A percentile compares a stretch with the other conserved stretches of the same genome.
These are phyloP conservation scores for Eucidaris tribuloides DNA, from an alignment of 35 echinoderm and acorn worm species.

Conservation along the genomic window DNA sequence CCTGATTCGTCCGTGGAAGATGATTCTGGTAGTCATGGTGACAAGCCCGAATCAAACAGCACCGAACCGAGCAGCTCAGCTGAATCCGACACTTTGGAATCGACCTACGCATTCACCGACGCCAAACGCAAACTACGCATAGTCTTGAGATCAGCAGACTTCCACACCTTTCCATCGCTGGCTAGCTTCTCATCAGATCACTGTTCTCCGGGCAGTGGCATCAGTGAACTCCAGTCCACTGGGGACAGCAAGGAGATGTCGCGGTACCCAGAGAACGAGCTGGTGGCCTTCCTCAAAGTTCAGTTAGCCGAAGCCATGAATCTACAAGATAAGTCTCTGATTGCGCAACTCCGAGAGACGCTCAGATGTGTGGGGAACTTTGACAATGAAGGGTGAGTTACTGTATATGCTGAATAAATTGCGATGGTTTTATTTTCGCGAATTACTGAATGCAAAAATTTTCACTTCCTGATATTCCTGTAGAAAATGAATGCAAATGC, in stretches of 20 bases:
- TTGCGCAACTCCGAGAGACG: conserved; percentile 81
- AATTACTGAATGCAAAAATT: too few relatives aligned
- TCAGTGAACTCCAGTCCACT: background rate
- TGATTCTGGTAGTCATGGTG: conserved; percentile 71
- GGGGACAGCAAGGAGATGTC: background rate
- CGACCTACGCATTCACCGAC: conserved; percentile 75
- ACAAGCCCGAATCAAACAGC: conserved; percentile 72
- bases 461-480: background rate
- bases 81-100: conserved; percentile 52
- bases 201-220: background rate
- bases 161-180: conserved; percentile 79
- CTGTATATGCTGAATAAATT: too few relatives aligned
- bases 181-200: conserved; percentile 26
- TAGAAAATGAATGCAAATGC: too few relatives aligned
- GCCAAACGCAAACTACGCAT: conserved; percentile 97
- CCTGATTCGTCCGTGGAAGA: conserved; percentile 75
- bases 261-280: conserved; percentile 80
- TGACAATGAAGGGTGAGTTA: conserved; percentile 82
- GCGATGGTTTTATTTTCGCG: too few relatives aligned
- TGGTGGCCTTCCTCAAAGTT: conserved; percentile 94
- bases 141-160: conserved; percentile 82
- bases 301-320: conserved; percentile 86
- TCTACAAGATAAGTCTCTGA: conserved; percentile 79
- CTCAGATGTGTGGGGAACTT: conserved; percentile 86
- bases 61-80: conserved; percentile 43